Conservation (phyloP, 2,888 invertebrate species). For the Epistrophe eligans region DNA sequence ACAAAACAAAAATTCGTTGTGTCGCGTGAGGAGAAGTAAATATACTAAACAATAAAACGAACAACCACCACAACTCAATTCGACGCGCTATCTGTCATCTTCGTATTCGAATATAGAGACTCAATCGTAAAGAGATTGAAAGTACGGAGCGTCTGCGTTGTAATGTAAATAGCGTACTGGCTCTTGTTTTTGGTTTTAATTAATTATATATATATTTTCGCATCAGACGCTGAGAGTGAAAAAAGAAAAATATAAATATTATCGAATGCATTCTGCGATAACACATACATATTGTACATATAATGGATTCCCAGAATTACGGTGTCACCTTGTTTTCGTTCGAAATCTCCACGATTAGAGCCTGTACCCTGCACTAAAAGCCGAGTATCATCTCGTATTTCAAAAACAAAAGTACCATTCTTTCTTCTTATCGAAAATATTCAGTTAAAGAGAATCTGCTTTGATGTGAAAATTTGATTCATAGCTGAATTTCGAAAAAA, state of each 20-base stretch:
- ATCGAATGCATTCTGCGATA: conserved; percentile 45
- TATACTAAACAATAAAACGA: conserved; percentile 33
- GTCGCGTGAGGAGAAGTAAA: conserved; percentile 47
- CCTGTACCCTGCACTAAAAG: neutral
- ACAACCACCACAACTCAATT: conserved; percentile 20
- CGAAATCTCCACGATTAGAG: conserved; percentile 17
- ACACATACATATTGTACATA: conserved; percentile 25
- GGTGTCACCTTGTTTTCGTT: conserved; percentile 1
- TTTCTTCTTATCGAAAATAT: neutral
- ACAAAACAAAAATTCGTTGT: conserved; percentile 29
- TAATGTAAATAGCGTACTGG: conserved; percentile 8
- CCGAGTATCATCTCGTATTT: neutral
- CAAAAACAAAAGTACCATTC: conserved; percentile 15
- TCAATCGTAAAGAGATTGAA: conserved; percentile 25
- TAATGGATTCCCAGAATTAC: conserved; percentile 1
- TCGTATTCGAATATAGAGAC: neutral
- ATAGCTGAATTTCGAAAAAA: conserved; percentile 1
- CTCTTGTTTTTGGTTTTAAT: conserved; percentile 34
- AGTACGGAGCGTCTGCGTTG: conserved; percentile 50
- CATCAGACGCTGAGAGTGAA: conserved; percentile 36
- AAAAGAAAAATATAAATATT: conserved; percentile 45
- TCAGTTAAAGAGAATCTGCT: neutral
- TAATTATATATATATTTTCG: conserved; percentile 41
- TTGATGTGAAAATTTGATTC: neutral
- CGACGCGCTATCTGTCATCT: conserved; percentile 2